Evolutionary conservation across 1,140 invertebrate species (phyloP).

Genomic region (Holotrichia oblita): DNA sequence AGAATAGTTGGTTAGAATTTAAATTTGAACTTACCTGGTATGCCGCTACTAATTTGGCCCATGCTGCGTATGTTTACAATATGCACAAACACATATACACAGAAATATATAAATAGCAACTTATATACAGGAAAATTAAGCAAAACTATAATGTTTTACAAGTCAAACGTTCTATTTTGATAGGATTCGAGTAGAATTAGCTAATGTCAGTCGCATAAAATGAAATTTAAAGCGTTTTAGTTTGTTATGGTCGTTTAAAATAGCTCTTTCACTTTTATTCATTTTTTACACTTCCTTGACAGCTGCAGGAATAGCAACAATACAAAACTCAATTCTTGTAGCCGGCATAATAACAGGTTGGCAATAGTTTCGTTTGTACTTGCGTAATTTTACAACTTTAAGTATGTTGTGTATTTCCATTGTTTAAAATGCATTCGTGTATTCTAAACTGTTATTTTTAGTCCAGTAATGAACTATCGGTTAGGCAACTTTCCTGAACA

Average conservation of each 20-base stretch:
- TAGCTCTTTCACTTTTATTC: conserved; percentile 31
- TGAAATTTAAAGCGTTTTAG: background rate
- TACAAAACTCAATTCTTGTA: conserved; percentile 1
- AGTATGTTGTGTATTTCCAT: background rate
- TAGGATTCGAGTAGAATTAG: background rate
- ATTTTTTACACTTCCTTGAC: conserved; percentile 30
- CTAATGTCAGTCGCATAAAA: conserved; percentile 26
- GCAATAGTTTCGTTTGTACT: background rate
- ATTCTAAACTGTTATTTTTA: background rate
- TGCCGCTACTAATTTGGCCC: conserved; percentile 51
- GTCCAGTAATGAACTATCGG: background rate
- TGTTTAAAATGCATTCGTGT: background rate
- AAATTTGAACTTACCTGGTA: conserved; percentile 49
- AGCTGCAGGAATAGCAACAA: conserved; percentile 8
- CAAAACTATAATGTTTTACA: conserved; percentile 16
- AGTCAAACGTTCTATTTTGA: conserved; percentile 9
- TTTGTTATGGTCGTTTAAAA: conserved; percentile 19
- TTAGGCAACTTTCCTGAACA: background rate
- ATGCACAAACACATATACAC: conserved; percentile 10
- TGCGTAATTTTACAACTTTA: background rate
- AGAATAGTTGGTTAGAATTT: conserved; percentile 11
- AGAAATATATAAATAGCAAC: background rate
- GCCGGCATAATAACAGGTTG: background rate
- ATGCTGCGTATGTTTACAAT: conserved; percentile 43
- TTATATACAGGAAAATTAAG: background rate